Conservation (phyloP, 2,113 vertebrate species). For the Asarcornis scutulata region DNA sequence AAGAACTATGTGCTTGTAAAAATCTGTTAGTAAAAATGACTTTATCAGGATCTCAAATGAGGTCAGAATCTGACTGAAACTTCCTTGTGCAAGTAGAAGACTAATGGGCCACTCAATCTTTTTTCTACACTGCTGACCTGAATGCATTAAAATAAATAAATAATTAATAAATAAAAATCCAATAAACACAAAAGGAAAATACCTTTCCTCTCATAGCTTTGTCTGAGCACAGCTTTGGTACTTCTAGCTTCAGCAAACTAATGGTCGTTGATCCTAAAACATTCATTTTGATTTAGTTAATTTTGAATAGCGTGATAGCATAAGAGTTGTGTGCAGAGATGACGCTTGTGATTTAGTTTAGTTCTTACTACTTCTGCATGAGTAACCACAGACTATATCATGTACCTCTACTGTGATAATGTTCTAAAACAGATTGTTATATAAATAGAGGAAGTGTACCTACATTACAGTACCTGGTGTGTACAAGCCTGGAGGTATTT, state of each 20-base stretch:
- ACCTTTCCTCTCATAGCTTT: not conserved
- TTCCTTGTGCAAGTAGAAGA: not conserved
- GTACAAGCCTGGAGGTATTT: not conserved
- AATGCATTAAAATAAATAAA: not conserved
- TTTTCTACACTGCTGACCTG: not conserved
- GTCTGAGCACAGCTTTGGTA: not conserved
- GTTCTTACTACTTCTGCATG: not conserved
- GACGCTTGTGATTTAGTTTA: not conserved
- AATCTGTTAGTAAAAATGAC: not conserved
- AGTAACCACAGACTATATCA: not conserved
- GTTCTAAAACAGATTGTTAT: not conserved
- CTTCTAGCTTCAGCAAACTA: not conserved
- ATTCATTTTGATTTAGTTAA: not conserved
- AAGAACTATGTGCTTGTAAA: not conserved
- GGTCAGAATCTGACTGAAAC: not conserved
- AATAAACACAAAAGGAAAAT: not conserved
- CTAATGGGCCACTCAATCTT: not conserved
- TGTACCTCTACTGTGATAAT: not conserved
- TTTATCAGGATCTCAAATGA: not conserved
- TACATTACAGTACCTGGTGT: rapidly evolving
- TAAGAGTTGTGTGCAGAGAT: too few species aligned
- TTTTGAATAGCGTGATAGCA: not conserved
- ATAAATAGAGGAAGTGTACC: not conserved
- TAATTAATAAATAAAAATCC: not conserved
- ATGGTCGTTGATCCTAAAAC: not conserved